A percentile compares a stretch with the other conserved stretches of the same genome.
Evolutionary conservation across 2,797 vertebrate genomes (phyloP).

Genomic region (Sebastes hubbsi): DNA sequence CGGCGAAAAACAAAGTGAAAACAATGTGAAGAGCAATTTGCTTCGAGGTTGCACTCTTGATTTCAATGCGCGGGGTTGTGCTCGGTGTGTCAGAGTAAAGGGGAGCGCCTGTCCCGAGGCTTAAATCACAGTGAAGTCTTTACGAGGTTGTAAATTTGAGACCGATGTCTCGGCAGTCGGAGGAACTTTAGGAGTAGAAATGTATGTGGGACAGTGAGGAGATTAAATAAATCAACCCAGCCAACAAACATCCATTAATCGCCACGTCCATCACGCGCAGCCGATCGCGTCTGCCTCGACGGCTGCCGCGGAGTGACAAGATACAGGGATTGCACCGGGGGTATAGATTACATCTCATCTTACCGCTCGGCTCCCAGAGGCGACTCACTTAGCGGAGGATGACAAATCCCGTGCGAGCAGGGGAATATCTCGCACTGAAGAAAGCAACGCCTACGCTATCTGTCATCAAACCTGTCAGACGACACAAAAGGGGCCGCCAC

Average conservation of each 20-base stretch:
- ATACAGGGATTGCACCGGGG: constrained; percentile 40
- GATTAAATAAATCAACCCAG: constrained; percentile 75
- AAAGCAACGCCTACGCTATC: constrained; percentile 68
- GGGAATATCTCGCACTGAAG: constrained; percentile 36
- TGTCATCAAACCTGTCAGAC: constrained; percentile 72
- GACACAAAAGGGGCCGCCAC: constrained; percentile 56
- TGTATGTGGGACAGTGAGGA: constrained; percentile 47
- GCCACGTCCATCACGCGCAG: constrained; percentile 65
- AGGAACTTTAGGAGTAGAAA: constrained; percentile 70
- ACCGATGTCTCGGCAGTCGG: constrained; percentile 63
- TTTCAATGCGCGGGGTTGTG: neutral
- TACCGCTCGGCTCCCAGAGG: constrained; percentile 54
- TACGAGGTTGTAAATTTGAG: constrained; percentile 79
- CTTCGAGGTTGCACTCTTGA: constrained; percentile 18
- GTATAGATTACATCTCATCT: constrained; percentile 73
- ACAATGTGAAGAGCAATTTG: constrained; percentile 1
- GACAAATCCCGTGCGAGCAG: constrained; percentile 53
- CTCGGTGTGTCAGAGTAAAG: constrained; percentile 17
- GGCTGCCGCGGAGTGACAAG: constrained; percentile 41
- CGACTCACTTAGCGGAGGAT: constrained; percentile 66
- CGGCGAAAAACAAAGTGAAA: neutral
- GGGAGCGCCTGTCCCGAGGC: constrained; percentile 20
- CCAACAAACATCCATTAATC: constrained; percentile 71
- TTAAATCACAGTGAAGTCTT: constrained; percentile 81
- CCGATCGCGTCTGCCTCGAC: constrained; percentile 59